A percentile compares a stretch with the other conserved stretches of the same genome.
phyloP scores from a whole-genome alignment of 2,888 invertebrate genomes.

The Psococerastis gibbosa region DNA sequence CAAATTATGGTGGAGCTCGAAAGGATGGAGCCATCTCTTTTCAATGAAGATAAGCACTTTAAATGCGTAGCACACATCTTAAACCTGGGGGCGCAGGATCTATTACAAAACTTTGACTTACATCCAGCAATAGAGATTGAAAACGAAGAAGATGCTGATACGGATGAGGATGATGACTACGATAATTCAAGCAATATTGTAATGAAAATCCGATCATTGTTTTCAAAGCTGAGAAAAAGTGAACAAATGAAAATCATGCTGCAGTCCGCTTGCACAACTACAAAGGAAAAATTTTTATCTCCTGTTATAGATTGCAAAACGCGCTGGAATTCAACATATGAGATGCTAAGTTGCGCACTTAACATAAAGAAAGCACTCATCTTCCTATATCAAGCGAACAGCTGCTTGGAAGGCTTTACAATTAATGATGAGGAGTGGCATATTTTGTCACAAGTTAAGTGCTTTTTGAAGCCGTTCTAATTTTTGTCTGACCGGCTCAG shows the following conservation, averaged over 20 bases:
- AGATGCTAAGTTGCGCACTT: constrained; percentile 14
- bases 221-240: constrained; percentile 15
- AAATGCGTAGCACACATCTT: constrained; percentile 19
- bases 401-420: constrained; percentile 7
- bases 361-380: constrained; percentile 13
- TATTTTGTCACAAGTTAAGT: constrained; percentile 11
- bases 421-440: constrained; percentile 9
- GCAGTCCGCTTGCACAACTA: constrained; percentile 14
- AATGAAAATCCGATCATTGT: constrained; percentile 14
- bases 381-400: neutral
- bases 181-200: constrained; percentile 11
- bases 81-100: constrained; percentile 17
- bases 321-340: constrained; percentile 16
- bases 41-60: constrained; percentile 19
- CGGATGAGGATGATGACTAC: neutral
- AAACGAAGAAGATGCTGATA: constrained; percentile 7
- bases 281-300: constrained; percentile 11
- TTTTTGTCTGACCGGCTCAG: constrained; percentile 2
- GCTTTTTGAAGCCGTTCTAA: constrained; percentile 12
- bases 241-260: constrained; percentile 15
- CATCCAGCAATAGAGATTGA: neutral
- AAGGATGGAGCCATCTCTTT: constrained; percentile 14
- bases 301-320: constrained; percentile 14
- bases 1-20: constrained; percentile 18
- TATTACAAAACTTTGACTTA: constrained; percentile 8